Evolutionary conservation across 1,140 invertebrate species (phyloP).

Genomic region (Pollicipes pollicipes): DNA sequence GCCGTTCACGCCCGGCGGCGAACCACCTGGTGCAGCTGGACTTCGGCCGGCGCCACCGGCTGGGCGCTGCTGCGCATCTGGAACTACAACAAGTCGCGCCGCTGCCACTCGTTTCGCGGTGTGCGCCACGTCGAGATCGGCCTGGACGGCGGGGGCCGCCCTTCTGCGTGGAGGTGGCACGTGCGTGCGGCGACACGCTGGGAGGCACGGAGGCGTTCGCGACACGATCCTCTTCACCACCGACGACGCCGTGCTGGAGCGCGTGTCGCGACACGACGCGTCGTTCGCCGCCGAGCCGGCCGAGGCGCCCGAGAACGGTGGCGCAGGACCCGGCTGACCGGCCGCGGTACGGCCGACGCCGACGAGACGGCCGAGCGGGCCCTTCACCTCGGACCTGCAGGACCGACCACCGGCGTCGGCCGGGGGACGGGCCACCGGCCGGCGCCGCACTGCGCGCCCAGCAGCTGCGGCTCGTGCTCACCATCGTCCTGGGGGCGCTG

Average conservation of each 20-base stretch:
- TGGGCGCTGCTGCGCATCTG: not conserved
- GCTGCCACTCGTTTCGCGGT: slow-evolving; percentile 58
- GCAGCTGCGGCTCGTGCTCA: not conserved
- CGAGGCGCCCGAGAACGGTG: not conserved
- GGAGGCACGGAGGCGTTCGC: slow-evolving; percentile 49
- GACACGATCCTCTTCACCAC: slow-evolving; percentile 67
- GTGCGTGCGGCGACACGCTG: slow-evolving; percentile 48
- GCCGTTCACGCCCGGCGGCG: slow-evolving; percentile 35
- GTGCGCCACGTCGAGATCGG: slow-evolving; percentile 48
- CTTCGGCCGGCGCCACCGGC: not conserved
- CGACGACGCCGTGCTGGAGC: slow-evolving; percentile 49
- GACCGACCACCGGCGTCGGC: not conserved
- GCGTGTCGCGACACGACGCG: slow-evolving; percentile 48
- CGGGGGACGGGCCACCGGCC: no score
- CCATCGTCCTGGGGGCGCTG: not conserved
- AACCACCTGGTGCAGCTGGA: slow-evolving; percentile 34
- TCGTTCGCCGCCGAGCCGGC: slow-evolving; percentile 34
- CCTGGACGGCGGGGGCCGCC: slow-evolving; percentile 44
- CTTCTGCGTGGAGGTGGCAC: slow-evolving; percentile 60
- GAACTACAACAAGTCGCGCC: slow-evolving; percentile 76
- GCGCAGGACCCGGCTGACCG: not conserved
- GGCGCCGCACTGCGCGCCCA: not conserved
- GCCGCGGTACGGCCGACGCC: not conserved
- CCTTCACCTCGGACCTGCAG: not conserved
- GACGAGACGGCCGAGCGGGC: not conserved